These are phyloP conservation scores for Hirundo rustica DNA, from an alignment of 2,797 vertebrate genomes.

Conservation along the genomic window DNA sequence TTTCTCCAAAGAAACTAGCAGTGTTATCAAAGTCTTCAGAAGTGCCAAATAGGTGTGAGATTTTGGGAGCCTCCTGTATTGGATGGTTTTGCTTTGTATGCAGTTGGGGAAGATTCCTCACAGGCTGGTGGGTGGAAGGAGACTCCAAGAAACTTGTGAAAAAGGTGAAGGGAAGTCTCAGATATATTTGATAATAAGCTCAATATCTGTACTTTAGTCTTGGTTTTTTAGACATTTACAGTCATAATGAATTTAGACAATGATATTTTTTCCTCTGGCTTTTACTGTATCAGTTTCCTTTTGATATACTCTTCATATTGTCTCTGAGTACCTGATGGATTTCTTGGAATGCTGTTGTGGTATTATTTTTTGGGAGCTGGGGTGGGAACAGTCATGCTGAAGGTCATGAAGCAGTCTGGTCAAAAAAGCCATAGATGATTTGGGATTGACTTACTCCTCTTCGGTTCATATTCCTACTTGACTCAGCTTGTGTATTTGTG, in stretches of 20 bases:
- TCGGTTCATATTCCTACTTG: not conserved
- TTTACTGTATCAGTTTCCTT: not conserved
- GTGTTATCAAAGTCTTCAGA: not conserved
- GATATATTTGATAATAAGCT: not conserved
- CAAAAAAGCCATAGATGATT: not conserved
- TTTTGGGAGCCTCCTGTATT: not conserved
- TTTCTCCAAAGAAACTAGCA: not conserved
- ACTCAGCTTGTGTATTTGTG: not conserved
- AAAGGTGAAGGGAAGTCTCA: not conserved
- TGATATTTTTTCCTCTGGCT: rapidly evolving
- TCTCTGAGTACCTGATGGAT: not conserved
- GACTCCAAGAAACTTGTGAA: not conserved
- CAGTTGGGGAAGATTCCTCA: not conserved
- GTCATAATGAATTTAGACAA: not conserved
- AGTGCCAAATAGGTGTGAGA: not conserved
- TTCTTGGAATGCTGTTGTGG: not conserved
- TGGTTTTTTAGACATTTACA: not conserved
- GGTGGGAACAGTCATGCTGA: not conserved
- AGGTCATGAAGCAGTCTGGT: not conserved
- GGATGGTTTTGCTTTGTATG: not conserved
- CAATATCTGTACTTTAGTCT: not conserved
- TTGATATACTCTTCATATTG: not conserved
- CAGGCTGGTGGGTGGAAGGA: not conserved
- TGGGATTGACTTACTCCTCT: not conserved
- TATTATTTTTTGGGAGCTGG: not conserved